A percentile compares a stretch with the other conserved stretches of the same genome.
phyloP scores from a whole-genome alignment of 1,140 invertebrate genomes.

The Lordiphosa collinella region DNA sequence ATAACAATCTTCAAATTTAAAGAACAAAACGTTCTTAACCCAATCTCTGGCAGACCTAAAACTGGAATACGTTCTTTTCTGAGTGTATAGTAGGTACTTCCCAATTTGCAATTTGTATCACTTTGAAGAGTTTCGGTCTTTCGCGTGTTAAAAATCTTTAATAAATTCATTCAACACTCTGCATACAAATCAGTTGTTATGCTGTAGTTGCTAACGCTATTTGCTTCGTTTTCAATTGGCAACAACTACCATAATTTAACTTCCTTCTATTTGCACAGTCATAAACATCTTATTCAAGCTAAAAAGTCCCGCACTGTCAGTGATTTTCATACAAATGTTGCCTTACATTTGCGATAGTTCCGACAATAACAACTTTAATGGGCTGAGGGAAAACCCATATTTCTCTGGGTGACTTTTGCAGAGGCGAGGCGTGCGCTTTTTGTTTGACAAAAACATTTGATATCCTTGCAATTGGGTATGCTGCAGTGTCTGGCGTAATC shows the following conservation, averaged over 20 bases:
- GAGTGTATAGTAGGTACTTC: too few species aligned
- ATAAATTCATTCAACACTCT: neutral
- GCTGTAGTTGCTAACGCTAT: conserved; percentile 15
- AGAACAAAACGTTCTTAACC: too few species aligned
- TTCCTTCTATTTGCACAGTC: conserved; percentile 9
- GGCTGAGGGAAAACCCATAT: conserved; percentile 20
- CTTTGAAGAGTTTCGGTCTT: neutral
- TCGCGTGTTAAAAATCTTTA: conserved; percentile 39
- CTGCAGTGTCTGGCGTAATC: conserved; percentile 56
- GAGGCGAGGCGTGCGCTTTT: neutral
- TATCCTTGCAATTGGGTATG: conserved; percentile 31
- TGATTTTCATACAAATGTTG: conserved; percentile 26
- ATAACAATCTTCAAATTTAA: too few species aligned
- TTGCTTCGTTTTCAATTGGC: conserved; percentile 41
- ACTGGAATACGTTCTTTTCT: too few species aligned
- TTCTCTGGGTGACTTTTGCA: neutral
- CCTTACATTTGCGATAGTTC: conserved; percentile 15
- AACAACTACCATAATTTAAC: conserved; percentile 36
- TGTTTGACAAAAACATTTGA: conserved; percentile 7
- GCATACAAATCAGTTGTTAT: conserved; percentile 48
- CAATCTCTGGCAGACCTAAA: too few species aligned
- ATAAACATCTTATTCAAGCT: conserved; percentile 9
- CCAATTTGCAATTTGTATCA: neutral
- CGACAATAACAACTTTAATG: conserved; percentile 17
- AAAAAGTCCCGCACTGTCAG: conserved; percentile 34